Conservation (phyloP, 2,797 vertebrate species). For the Aldrovandia affinis region DNA sequence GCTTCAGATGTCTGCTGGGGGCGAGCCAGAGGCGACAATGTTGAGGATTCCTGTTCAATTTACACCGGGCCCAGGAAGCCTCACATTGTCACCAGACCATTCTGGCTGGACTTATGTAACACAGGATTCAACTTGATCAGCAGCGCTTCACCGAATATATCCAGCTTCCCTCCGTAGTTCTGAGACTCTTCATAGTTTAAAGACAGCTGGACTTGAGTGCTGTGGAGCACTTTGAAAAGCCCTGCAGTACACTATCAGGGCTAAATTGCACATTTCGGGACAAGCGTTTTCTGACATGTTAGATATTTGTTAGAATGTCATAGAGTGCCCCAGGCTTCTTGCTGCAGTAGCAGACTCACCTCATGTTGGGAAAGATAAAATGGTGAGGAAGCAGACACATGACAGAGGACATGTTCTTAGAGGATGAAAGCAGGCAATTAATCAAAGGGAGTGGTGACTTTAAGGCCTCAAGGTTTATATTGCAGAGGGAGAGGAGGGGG, state of each 20-base stretch:
- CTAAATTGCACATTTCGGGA: background rate
- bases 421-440: constrained; percentile 51
- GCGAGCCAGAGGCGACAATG: no score
- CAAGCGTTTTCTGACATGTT: constrained; percentile 55
- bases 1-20: no score
- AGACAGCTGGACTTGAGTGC: background rate
- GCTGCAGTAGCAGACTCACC: constrained; percentile 55
- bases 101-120: no score
- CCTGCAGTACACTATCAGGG: background rate
- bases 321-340: constrained; percentile 48
- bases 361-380: constrained; percentile 48
- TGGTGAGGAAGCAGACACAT: constrained; percentile 55
- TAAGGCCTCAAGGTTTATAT: constrained; percentile 47
- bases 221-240: background rate
- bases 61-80: no score
- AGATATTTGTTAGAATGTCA: constrained; percentile 36
- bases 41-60: no score
- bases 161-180: background rate
- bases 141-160: no score
- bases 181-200: background rate
- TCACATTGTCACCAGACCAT: no score
- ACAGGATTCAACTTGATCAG: no score
- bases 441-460: constrained; percentile 48
- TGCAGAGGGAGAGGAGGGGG: constrained; percentile 14
- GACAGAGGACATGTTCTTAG: constrained; percentile 52